phyloP scores from a whole-genome alignment of 1,140 invertebrate genomes.

The silkworm (Bombyx mori) region DNA sequence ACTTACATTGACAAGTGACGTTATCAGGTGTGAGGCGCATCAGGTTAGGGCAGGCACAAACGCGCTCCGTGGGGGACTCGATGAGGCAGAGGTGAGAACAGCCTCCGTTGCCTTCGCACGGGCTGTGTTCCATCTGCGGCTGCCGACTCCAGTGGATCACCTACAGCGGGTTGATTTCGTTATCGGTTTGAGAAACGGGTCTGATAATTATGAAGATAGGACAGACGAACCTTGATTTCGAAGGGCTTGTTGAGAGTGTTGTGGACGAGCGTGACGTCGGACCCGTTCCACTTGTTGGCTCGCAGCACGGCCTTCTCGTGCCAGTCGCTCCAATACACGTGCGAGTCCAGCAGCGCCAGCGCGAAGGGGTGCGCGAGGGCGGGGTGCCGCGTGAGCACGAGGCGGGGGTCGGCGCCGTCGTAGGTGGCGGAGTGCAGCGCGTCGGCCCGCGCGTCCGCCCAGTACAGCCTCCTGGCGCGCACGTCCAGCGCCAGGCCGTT shows the following conservation, averaged over 20 bases:
- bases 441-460: slow-evolving; percentile 90
- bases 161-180: slow-evolving; percentile 41
- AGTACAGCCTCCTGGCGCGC: slow-evolving; percentile 81
- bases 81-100: slow-evolving; percentile 88
- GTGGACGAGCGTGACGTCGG: slow-evolving; percentile 75
- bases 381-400: slow-evolving; percentile 77
- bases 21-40: slow-evolving; percentile 61
- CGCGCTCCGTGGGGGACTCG: slow-evolving; percentile 74
- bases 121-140: slow-evolving; percentile 73
- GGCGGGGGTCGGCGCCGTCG: slow-evolving; percentile 81
- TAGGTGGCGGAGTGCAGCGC: slow-evolving; percentile 88
- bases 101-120: slow-evolving; percentile 79
- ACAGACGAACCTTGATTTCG: slow-evolving; percentile 73
- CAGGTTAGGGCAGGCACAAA: slow-evolving; percentile 84
- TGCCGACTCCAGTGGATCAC: slow-evolving; percentile 85
- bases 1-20: slow-evolving; percentile 73
- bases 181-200: too few relatives aligned
- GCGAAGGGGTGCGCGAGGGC: slow-evolving; percentile 91
- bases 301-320: slow-evolving; percentile 78
- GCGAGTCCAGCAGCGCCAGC: slow-evolving; percentile 85
- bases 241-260: slow-evolving; percentile 83
- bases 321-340: slow-evolving; percentile 96
- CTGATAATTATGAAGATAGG: too few relatives aligned
- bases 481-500: slow-evolving; percentile 91
- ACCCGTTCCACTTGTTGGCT: slow-evolving; percentile 81